A percentile compares a stretch with the other conserved stretches of the same genome.
These are phyloP conservation scores for Neostethus bicornis DNA, from an alignment of 2,797 vertebrate genomes.

Conservation along the genomic window DNA sequence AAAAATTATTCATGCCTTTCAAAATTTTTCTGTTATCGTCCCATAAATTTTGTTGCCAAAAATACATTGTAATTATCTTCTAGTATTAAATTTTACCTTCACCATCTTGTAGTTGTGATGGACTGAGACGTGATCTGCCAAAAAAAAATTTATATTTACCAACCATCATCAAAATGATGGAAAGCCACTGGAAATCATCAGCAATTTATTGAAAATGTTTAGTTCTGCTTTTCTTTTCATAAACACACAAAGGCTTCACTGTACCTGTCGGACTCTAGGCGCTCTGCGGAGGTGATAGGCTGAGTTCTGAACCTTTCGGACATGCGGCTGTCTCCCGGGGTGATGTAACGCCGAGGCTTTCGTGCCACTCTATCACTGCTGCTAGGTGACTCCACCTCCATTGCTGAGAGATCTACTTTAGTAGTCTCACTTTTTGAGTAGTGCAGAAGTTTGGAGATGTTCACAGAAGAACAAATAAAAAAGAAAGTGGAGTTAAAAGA, in stretches of 20 bases:
- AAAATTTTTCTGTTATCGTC: not conserved
- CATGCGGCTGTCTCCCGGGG: slow-evolving; percentile 93
- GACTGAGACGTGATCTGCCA: slow-evolving; percentile 82
- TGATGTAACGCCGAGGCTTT: slow-evolving; percentile 92
- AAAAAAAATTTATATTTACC: slow-evolving; percentile 20
- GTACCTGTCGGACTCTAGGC: slow-evolving; percentile 95
- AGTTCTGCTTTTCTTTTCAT: not conserved
- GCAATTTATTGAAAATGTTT: not conserved
- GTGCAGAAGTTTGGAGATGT: slow-evolving; percentile 20
- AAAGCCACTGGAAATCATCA: not conserved
- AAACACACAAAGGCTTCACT: not conserved
- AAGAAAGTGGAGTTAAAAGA: slow-evolving; percentile 5
- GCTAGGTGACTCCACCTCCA: slow-evolving; percentile 68
- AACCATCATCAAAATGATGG: slow-evolving; percentile 1
- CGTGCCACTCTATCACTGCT: slow-evolving; percentile 82
- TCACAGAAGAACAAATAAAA: slow-evolving; percentile 37
- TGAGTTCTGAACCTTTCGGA: slow-evolving; percentile 98
- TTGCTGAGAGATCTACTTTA: slow-evolving; percentile 61
- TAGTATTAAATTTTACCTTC: slow-evolving; percentile 75
- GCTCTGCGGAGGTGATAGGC: slow-evolving; percentile 96
- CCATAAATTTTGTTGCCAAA: not conserved
- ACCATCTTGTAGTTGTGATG: slow-evolving; percentile 79
- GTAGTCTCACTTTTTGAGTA: slow-evolving; percentile 80
- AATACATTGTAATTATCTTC: not conserved
- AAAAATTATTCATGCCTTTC: not conserved